Evolutionary conservation across 92 coral and sea anemone species (phyloP).

Genomic region (Isaurus tuberculatus): DNA sequence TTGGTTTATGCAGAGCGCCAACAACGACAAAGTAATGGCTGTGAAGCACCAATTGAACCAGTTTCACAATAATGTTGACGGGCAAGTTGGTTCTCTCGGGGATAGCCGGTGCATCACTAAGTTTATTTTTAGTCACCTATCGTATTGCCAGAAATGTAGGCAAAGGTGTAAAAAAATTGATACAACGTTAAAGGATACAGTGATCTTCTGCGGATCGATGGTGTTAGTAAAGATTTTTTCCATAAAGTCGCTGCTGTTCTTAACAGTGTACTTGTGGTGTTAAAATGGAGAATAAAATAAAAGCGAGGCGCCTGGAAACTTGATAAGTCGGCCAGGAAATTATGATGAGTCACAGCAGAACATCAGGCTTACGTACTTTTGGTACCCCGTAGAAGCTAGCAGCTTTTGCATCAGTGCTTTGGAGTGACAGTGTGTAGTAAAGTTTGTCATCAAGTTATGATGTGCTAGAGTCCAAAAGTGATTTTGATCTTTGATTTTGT

Average conservation of each 20-base stretch:
- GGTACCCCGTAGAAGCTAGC: too few species aligned
- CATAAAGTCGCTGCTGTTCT: constrained; percentile 1
- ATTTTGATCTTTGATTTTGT: too few species aligned
- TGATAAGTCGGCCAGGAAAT: not conserved
- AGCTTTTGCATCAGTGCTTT: too few species aligned
- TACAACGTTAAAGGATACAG: not conserved
- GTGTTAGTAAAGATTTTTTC: not conserved
- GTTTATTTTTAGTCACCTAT: not conserved
- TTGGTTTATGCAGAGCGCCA: constrained; percentile 44
- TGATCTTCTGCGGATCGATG: too few species aligned
- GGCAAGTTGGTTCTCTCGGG: not conserved
- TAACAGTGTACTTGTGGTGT: constrained; percentile 8
- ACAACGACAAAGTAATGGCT: constrained; percentile 22
- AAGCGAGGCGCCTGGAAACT: not conserved
- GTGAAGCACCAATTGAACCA: constrained; percentile 1
- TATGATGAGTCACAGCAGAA: too few species aligned
- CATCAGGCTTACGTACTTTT: too few species aligned
- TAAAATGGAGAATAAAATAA: not conserved
- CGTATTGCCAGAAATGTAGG: not conserved
- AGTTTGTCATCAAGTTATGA: too few species aligned
- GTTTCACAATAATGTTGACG: not conserved
- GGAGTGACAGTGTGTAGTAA: too few species aligned
- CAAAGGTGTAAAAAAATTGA: not conserved
- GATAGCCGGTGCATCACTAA: not conserved
- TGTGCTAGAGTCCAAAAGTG: too few species aligned